Conservation (phyloP, 1,140 invertebrate species). For the Drosophila varians region DNA sequence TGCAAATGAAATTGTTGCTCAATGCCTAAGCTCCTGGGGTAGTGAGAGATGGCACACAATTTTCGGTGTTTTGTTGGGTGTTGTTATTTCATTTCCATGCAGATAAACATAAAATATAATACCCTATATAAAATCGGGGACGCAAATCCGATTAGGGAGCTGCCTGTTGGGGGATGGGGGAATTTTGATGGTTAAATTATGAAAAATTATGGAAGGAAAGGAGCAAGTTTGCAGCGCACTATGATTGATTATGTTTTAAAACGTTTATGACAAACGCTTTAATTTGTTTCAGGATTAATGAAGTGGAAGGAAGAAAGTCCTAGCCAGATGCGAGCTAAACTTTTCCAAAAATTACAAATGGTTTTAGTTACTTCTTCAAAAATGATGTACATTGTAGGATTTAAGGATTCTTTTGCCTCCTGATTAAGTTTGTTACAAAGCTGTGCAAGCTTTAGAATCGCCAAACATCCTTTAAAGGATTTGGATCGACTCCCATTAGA, state of each 20-base stretch:
- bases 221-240: constrained; percentile 44
- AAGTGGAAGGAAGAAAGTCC: constrained; percentile 42
- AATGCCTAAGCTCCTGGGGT: constrained; percentile 52
- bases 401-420: background rate
- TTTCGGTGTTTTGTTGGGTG: constrained; percentile 13
- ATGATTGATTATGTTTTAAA: constrained; percentile 76
- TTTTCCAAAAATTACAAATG: background rate
- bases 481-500: constrained; percentile 32
- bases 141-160: constrained; percentile 56
- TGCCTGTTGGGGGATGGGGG: background rate
- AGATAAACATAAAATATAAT: constrained; percentile 75
- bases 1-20: constrained; percentile 81
- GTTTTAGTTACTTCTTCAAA: background rate
- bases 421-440: background rate
- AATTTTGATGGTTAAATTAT: constrained; percentile 57
- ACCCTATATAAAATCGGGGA: constrained; percentile 64
- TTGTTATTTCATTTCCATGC: constrained; percentile 75
- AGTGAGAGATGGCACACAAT: constrained; percentile 35
- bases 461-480: constrained; percentile 10
- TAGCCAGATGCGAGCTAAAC: constrained; percentile 27
- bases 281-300: constrained; percentile 74
- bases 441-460: background rate
- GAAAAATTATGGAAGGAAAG: constrained; percentile 48
- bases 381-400: background rate
- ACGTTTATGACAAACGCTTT: constrained; percentile 69